These are phyloP conservation scores for Noctua pronuba DNA, from an alignment of 2,888 invertebrate species.

Conservation along the genomic window DNA sequence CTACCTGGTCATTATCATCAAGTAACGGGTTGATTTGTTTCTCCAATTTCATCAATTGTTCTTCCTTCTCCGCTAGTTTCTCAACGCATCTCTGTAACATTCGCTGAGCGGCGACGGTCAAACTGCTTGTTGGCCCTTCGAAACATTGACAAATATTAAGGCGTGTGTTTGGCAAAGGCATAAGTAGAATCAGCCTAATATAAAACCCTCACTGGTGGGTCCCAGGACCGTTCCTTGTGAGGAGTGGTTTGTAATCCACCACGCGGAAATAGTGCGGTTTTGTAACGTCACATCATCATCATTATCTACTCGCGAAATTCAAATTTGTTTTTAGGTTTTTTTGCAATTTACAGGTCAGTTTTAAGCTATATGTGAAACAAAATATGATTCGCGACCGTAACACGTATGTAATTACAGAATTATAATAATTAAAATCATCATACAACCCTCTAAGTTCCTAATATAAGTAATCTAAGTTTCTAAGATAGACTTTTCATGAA, in stretches of 20 bases:
- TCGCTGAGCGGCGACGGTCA: slow-evolving; percentile 96
- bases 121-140: slow-evolving; percentile 93
- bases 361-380: too few species aligned
- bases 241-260: not conserved
- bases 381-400: too few species aligned
- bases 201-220: not conserved
- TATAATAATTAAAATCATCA: too few species aligned
- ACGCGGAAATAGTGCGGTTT: not conserved
- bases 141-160: slow-evolving; percentile 43
- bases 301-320: too few species aligned
- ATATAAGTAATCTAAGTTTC: too few species aligned
- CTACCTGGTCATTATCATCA: slow-evolving; percentile 98
- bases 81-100: slow-evolving; percentile 97
- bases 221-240: not conserved
- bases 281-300: not conserved
- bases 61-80: slow-evolving; percentile 97
- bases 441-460: too few species aligned
- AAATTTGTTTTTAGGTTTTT: too few species aligned
- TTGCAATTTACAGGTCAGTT: too few species aligned
- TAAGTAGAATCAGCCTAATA: not conserved
- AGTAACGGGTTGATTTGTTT: slow-evolving; percentile 99
- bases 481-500: too few species aligned
- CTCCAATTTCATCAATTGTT: slow-evolving; percentile 98
- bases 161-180: not conserved
- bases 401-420: too few species aligned